A percentile compares a stretch with the other conserved stretches of the same genome.
Evolutionary conservation across 2,888 invertebrate genomes (phyloP).

Genomic region (Hemicrepidius hirtus): DNA sequence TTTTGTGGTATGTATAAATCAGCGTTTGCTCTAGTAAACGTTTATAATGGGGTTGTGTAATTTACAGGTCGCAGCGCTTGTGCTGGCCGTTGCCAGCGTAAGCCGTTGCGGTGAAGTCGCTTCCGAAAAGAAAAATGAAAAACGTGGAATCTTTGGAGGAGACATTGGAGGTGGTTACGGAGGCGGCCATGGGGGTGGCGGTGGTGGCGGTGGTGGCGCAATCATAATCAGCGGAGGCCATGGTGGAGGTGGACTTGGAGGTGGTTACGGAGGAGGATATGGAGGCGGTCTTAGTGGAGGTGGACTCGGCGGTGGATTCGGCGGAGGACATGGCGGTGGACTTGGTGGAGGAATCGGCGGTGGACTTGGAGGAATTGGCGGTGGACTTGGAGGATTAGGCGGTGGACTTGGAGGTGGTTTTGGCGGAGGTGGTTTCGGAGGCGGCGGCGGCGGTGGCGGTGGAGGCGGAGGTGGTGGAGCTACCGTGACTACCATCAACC

Average conservation of each 20-base stretch:
- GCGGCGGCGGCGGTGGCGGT: slow-evolving; percentile 52
- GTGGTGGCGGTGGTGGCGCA: slow-evolving; percentile 11
- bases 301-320: slow-evolving; percentile 53
- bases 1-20: slow-evolving; percentile 47
- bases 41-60: slow-evolving; percentile 18
- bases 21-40: neutral
- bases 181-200: slow-evolving; percentile 22
- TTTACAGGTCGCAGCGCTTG: slow-evolving; percentile 45
- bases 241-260: slow-evolving; percentile 46
- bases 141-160: slow-evolving; percentile 55
- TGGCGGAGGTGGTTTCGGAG: slow-evolving; percentile 48
- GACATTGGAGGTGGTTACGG: slow-evolving; percentile 44
- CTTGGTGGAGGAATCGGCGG: slow-evolving; percentile 42
- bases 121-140: slow-evolving; percentile 55
- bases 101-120: slow-evolving; percentile 45
- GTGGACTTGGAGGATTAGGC: slow-evolving; percentile 47
- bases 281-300: slow-evolving; percentile 43
- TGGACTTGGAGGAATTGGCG: slow-evolving; percentile 40
- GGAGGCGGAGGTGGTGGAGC: slow-evolving; percentile 55
- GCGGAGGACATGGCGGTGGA: slow-evolving; percentile 54
- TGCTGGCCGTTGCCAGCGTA: slow-evolving; percentile 43
- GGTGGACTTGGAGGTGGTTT: slow-evolving; percentile 48
- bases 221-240: slow-evolving; percentile 32
- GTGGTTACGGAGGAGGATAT: slow-evolving; percentile 41
- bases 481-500: slow-evolving; percentile 63